These are phyloP conservation scores for Anguilla japonica DNA, from an alignment of 2,113 vertebrate species.

Conservation along the genomic window DNA sequence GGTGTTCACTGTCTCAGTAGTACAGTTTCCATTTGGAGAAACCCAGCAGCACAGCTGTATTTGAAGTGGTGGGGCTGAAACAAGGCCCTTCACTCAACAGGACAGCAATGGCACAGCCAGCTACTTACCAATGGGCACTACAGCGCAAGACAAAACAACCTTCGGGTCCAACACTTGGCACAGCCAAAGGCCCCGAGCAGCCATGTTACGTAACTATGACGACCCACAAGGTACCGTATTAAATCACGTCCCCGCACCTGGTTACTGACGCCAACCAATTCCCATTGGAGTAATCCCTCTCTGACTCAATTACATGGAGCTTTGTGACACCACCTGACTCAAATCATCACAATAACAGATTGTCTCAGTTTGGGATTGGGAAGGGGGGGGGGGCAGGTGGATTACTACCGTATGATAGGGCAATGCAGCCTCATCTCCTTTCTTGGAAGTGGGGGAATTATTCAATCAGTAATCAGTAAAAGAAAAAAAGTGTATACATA, in stretches of 20 bases:
- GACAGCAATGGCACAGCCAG: neutral
- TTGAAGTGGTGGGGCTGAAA: neutral
- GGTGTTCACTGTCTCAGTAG: too few species aligned
- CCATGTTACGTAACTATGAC: neutral
- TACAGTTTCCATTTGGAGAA: too few species aligned
- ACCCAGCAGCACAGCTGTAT: too few species aligned
- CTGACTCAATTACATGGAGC: neutral
- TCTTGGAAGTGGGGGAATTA: slow-evolving; percentile 52
- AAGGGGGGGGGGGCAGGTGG: slow-evolving; percentile 5
- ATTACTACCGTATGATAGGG: slow-evolving; percentile 41
- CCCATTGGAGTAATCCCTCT: neutral
- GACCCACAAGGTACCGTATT: neutral
- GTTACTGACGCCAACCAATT: neutral
- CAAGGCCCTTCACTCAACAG: neutral
- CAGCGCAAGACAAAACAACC: neutral
- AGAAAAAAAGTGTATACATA: slow-evolving; percentile 45
- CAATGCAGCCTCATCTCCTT: slow-evolving; percentile 40
- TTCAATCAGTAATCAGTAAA: slow-evolving; percentile 49
- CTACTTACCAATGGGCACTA: neutral
- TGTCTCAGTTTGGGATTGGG: slow-evolving; percentile 38
- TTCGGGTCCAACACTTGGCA: neutral
- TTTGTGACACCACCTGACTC: neutral
- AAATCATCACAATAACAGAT: neutral
- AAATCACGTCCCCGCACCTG: neutral
- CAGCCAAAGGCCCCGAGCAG: neutral